Evolutionary conservation across 2,888 invertebrate species (phyloP).

Genomic region (Hypsopygia costalis): DNA sequence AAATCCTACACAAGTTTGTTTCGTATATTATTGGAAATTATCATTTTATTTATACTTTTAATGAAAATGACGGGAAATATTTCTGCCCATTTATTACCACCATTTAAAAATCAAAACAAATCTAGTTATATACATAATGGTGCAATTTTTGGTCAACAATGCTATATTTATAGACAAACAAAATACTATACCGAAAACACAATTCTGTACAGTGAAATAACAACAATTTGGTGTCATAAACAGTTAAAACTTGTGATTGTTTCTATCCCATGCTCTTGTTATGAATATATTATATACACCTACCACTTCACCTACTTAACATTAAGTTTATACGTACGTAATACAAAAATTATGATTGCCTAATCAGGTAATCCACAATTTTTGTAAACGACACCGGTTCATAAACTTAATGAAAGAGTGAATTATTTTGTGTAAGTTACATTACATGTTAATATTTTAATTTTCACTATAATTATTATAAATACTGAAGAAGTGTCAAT

Average conservation of each 20-base stretch:
- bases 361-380: not conserved
- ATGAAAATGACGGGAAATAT: not conserved
- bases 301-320: not conserved
- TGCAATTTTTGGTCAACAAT: not conserved
- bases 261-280: slow-evolving; percentile 1
- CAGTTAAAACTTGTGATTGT: not conserved
- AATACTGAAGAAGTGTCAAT: slow-evolving; percentile 6
- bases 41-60: not conserved
- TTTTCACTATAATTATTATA: slow-evolving; percentile 3
- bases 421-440: slow-evolving; percentile 4
- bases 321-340: not conserved
- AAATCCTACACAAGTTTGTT: too few relatives aligned
- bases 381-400: not conserved
- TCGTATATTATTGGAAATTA: not conserved
- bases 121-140: too few relatives aligned
- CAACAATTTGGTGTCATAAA: not conserved
- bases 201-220: not conserved
- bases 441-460: slow-evolving; percentile 10
- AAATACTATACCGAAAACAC: not conserved
- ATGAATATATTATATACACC: slow-evolving; percentile 6
- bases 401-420: slow-evolving; percentile 1
- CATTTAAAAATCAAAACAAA: too few relatives aligned
- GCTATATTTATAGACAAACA: not conserved
- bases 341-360: not conserved
- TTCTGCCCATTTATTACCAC: too few relatives aligned